Conservation (phyloP, 2,888 invertebrate genomes). For the Monochamus alternatus region DNA sequence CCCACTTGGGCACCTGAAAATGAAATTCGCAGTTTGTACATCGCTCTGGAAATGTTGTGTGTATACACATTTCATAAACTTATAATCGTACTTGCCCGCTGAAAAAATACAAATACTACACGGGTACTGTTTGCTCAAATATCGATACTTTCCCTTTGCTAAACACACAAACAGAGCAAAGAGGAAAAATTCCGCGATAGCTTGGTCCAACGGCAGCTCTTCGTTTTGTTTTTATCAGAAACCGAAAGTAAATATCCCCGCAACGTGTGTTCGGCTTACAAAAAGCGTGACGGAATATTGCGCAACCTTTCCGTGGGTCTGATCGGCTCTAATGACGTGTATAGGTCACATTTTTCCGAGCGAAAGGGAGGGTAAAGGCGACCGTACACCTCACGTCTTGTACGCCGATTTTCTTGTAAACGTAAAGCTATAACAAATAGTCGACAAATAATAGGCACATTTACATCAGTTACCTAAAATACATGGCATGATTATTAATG, state of each 20-base stretch:
- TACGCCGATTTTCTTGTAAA: background rate
- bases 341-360: conserved; percentile 17
- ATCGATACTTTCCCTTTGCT: conserved; percentile 8
- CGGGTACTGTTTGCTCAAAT: background rate
- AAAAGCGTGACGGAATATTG: conserved; percentile 13
- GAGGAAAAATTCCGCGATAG: conserved; percentile 6
- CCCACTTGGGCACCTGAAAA: no score
- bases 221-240: conserved; percentile 12
- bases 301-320: conserved; percentile 14
- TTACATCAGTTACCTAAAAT: no score
- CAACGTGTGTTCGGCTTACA: background rate
- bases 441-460: no score
- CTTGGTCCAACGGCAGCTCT: background rate
- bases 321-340: conserved; percentile 10
- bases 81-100: no score
- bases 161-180: background rate
- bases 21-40: no score
- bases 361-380: background rate
- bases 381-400: background rate
- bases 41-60: no score
- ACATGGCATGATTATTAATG: no score
- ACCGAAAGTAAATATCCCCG: conserved; percentile 2
- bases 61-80: no score
- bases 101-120: no score
- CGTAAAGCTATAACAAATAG: no score